Evolutionary conservation across 1,140 invertebrate species (phyloP), one percentile per base, ranked within the genome.

Genomic region (Bombus waltoni): DNA sequence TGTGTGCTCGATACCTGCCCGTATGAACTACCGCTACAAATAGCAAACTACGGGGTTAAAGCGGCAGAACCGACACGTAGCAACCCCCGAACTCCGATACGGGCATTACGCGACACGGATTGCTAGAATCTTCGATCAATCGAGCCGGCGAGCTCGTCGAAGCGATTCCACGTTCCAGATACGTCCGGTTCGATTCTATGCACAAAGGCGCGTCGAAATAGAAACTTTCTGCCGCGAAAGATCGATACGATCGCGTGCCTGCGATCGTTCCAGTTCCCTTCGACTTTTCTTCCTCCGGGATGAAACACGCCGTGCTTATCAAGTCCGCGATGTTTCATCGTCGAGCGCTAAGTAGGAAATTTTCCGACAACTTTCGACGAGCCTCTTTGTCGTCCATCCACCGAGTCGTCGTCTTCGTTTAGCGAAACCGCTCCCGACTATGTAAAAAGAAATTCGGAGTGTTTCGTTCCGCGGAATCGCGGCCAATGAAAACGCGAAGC

Each of bases 11-110:
- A 77, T 71, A 78, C 65, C 47, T 65, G 62, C 77, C 70, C 59
- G 40, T 73, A 74, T 74, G 78, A 81, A 32, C 68, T 66, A 32
- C 65, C 2, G 71, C 44, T 84, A 66, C 83, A 74, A 85, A 85
- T 73, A 73, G 70, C 57, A 74, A 85, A 74, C 44, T 66, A 57
- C 75, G 35, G 42, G 76, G 76, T 85, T 85, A 72, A 79, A 84
- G 72, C 32, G 66, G 32, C 75, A 59, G 82, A 71, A 59, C 40
- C 68, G 59, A 57, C 81, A 42, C 70, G 81, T 68, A 68, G 10
- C 40, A 38, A 38, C 75, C 28, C 4, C 62, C 28, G 28, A 53
- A 70, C 47, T 42, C 47, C 75, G 53, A 85, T 85, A 85, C 77
- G 77, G 83, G 78, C 40, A 40, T 85, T 74, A 57, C 77, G 70